Evolutionary conservation across 1,140 invertebrate species (phyloP).

Genomic region (Atta cephalotes): DNA sequence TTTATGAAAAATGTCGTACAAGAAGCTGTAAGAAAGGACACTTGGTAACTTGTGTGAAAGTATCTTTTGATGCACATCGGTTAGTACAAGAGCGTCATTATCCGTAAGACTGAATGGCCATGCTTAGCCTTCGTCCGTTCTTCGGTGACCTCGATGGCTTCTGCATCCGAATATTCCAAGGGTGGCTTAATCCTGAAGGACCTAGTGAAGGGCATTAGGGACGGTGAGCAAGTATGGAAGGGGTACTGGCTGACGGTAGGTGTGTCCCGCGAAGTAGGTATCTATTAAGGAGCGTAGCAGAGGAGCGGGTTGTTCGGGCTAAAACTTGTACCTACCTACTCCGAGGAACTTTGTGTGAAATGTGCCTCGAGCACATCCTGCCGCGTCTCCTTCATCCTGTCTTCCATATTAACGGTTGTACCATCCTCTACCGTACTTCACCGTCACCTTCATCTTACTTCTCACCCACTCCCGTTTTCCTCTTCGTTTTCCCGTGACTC

Average conservation of each 20-base stretch:
- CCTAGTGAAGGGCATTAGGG: conserved; percentile 35
- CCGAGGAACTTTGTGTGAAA: conserved; percentile 71
- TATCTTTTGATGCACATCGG: conserved; percentile 33
- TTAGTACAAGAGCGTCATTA: conserved; percentile 55
- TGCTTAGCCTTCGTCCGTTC: conserved; percentile 36
- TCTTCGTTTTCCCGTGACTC: conserved; percentile 43
- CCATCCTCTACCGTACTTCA: conserved; percentile 51
- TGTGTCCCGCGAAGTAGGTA: conserved; percentile 68
- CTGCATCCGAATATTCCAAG: conserved; percentile 23
- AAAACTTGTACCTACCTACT: conserved; percentile 74
- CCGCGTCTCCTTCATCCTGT: conserved; percentile 74
- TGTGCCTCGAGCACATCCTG: conserved; percentile 76
- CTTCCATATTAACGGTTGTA: conserved; percentile 76
- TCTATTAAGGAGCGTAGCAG: conserved; percentile 71
- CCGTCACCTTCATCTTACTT: conserved; percentile 50
- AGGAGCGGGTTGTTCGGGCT: conserved; percentile 53
- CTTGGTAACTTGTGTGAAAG: not conserved
- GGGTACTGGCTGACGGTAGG: conserved; percentile 58
- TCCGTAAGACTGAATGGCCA: conserved; percentile 42
- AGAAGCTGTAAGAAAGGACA: not conserved
- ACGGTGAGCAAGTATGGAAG: conserved; percentile 22
- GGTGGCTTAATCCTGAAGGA: conserved; percentile 61
- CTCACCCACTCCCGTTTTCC: conserved; percentile 2
- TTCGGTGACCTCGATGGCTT: conserved; percentile 55
- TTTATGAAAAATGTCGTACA: not conserved